phyloP scores from a whole-genome alignment of 2,113 vertebrate genomes.

The Oxyruncus cristatus region DNA sequence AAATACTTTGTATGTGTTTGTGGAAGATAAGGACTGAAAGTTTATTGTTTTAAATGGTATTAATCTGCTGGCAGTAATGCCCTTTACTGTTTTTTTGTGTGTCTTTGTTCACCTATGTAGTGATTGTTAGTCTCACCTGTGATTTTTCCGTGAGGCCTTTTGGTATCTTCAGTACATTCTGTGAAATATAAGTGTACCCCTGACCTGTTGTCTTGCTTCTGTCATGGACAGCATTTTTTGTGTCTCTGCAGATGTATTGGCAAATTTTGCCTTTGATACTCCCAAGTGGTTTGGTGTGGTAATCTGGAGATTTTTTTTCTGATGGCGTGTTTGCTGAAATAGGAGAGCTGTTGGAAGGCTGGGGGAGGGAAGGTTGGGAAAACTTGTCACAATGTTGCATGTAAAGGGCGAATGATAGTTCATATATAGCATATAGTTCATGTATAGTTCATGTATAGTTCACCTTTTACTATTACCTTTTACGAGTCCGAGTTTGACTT shows the following conservation, averaged over 20 bases:
- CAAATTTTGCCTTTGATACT: neutral
- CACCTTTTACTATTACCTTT: too few relatives aligned
- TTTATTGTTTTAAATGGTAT: neutral
- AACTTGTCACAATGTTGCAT: neutral
- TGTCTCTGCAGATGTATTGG: neutral
- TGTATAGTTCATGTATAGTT: neutral
- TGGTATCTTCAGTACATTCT: neutral
- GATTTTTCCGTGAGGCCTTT: neutral
- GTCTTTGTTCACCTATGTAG: neutral
- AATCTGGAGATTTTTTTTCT: neutral
- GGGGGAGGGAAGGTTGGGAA: neutral
- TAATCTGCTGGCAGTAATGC: neutral
- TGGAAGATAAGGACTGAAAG: neutral
- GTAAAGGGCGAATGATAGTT: neutral
- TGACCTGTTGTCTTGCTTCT: neutral
- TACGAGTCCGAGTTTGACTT: neutral
- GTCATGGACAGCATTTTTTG: neutral
- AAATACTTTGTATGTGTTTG: neutral
- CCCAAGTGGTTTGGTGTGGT: neutral
- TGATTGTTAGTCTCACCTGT: neutral
- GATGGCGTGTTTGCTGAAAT: neutral
- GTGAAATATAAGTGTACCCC: neutral
- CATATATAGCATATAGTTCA: neutral
- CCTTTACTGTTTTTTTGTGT: neutral
- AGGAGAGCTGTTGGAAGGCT: neutral